A percentile compares a stretch with the other conserved stretches of the same genome.
Evolutionary conservation across 2,888 invertebrate genomes (phyloP).

Genomic region (Drosophila prolongata): DNA sequence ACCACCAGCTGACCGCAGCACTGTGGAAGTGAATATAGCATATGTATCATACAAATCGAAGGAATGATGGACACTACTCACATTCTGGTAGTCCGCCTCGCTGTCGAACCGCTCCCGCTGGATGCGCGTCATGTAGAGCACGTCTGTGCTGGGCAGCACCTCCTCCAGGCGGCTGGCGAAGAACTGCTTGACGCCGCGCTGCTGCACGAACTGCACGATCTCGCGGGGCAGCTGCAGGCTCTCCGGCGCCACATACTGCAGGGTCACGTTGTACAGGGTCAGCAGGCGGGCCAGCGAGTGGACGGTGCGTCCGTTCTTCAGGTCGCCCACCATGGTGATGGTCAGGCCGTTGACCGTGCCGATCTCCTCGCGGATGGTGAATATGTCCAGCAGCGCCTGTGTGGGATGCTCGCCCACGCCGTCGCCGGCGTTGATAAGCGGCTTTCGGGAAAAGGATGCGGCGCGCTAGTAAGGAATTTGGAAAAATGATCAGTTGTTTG

Average conservation of each 20-base stretch:
- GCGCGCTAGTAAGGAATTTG: constrained; percentile 87
- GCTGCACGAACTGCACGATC: constrained; percentile 91
- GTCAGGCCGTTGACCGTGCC: constrained; percentile 99
- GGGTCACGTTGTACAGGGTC: constrained; percentile 96
- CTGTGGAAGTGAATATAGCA: constrained; percentile 83
- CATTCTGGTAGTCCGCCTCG: constrained; percentile 94
- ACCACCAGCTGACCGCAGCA: constrained; percentile 94
- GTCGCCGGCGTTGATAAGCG: constrained; percentile 99
- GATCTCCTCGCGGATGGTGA: constrained; percentile 99
- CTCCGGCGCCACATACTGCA: constrained; percentile 95
- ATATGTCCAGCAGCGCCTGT: constrained; percentile 98
- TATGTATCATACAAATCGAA: no score
- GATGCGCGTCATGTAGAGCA: constrained; percentile 99
- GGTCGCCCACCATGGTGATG: constrained; percentile 98
- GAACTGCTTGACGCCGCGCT: constrained; percentile 91
- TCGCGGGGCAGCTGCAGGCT: constrained; percentile 96
- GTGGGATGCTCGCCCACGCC: constrained; percentile 99
- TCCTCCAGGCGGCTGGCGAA: constrained; percentile 90
- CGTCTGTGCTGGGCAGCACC: constrained; percentile 96
- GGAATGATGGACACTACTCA: constrained; percentile 83
- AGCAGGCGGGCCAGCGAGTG: constrained; percentile 97
- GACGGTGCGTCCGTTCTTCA: constrained; percentile 98
- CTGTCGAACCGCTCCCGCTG: constrained; percentile 96
- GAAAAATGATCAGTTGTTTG: not conserved
- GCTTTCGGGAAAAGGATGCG: constrained; percentile 92